Conservation (phyloP, 2,113 vertebrate species). For the Istiophorus platypterus region DNA sequence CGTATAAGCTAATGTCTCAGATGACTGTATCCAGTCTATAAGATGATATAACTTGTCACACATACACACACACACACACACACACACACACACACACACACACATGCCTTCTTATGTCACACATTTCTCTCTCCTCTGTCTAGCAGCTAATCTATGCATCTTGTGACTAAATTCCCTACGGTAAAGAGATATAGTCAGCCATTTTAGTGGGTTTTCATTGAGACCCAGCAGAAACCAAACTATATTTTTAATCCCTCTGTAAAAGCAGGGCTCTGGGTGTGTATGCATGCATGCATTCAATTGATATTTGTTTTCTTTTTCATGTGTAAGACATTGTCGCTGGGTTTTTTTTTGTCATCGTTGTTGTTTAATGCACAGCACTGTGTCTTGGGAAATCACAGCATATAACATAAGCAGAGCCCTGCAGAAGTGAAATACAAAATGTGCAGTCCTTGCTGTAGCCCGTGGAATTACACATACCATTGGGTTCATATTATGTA, state of each 20-base stretch:
- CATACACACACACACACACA: neutral
- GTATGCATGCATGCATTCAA: conserved; percentile 17
- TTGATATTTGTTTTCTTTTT: conserved; percentile 42
- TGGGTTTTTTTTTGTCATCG: neutral
- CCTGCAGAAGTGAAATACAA: conserved; percentile 18
- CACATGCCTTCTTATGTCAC: neutral
- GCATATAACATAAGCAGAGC: conserved; percentile 27
- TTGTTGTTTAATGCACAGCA: neutral
- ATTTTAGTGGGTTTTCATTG: conserved; percentile 24
- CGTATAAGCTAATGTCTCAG: conserved; percentile 18
- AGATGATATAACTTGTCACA: neutral
- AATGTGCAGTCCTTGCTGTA: conserved; percentile 4
- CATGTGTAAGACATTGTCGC: conserved; percentile 25
- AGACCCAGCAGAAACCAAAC: conserved; percentile 13
- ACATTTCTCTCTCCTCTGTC: conserved; percentile 25
- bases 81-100: conserved; percentile 10
- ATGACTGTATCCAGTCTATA: conserved; percentile 22
- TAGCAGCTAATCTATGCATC: conserved; percentile 54
- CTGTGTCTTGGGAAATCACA: conserved; percentile 37
- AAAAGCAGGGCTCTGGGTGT: conserved; percentile 17
- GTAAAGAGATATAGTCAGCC: conserved; percentile 21
- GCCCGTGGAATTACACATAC: conserved; percentile 26
- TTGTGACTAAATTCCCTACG: conserved; percentile 37
- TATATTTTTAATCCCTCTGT: conserved; percentile 15
- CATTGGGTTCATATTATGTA: conserved; percentile 24